These are phyloP conservation scores for Neoarius graeffei DNA, from an alignment of 2,113 vertebrate species.

Conservation along the genomic window DNA sequence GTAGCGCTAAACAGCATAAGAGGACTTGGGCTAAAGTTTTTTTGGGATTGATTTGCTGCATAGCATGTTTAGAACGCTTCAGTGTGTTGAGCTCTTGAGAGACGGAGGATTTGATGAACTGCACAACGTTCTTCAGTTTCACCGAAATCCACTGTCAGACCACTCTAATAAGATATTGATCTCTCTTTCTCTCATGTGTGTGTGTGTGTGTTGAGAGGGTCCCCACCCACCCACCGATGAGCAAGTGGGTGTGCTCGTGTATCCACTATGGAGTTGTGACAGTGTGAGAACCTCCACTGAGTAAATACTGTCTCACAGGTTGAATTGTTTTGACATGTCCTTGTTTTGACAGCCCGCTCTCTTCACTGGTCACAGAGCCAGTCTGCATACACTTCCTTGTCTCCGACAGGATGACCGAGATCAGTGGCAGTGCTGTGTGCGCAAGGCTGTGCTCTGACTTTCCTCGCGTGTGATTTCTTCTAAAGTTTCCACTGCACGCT, in stretches of 20 bases:
- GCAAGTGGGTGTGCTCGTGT: neutral
- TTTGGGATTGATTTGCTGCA: conserved; percentile 35
- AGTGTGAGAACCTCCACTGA: conserved; percentile 26
- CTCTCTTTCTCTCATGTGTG: neutral
- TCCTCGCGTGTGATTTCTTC: conserved; percentile 14
- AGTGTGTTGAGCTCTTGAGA: conserved; percentile 22
- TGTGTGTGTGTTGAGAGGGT: neutral
- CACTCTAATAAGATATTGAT: conserved; percentile 38
- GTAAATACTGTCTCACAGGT: conserved; percentile 14
- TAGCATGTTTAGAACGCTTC: conserved; percentile 21
- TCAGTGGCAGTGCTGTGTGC: neutral
- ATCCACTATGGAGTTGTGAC: conserved; percentile 19
- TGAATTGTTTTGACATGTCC: neutral
- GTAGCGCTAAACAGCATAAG: conserved; percentile 6
- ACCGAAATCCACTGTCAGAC: conserved; percentile 19
- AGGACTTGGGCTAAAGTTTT: conserved; percentile 25
- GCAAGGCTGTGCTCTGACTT: neutral
- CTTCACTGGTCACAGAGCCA: neutral
- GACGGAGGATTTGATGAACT: conserved; percentile 12
- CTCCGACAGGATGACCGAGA: neutral
- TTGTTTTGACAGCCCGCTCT: neutral
- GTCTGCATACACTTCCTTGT: neutral
- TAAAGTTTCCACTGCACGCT: conserved; percentile 27
- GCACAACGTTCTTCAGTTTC: conserved; percentile 15
- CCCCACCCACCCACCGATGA: neutral